Percentiles rank a stretch among this genome's conserved stretches.
These are phyloP conservation scores for Drosophila prolongata DNA, from an alignment of 2,888 invertebrate species.

Conservation along the genomic window DNA sequence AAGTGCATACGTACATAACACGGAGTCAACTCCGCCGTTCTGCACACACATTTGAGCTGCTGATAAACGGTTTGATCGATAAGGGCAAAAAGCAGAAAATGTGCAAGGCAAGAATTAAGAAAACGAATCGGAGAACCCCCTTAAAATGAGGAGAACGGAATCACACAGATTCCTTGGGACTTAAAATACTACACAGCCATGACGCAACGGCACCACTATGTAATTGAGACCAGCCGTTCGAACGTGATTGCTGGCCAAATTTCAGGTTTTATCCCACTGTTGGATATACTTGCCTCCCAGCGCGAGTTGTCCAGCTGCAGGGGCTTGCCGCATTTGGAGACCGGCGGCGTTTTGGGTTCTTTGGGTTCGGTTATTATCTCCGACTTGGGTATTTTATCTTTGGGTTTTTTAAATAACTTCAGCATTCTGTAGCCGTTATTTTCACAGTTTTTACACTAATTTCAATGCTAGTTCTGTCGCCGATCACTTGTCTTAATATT, in stretches of 20 bases:
- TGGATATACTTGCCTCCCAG: constrained; percentile 83
- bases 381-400: constrained; percentile 81
- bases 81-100: constrained; percentile 10
- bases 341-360: constrained; percentile 69
- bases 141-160: neutral
- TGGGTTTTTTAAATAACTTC: constrained; percentile 78
- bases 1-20: neutral
- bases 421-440: constrained; percentile 63
- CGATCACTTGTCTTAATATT: constrained; percentile 9
- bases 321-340: constrained; percentile 82
- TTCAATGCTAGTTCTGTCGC: constrained; percentile 1
- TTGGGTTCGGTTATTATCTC: constrained; percentile 82
- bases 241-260: constrained; percentile 28
- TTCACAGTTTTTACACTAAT: constrained; percentile 11
- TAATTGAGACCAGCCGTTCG: neutral
- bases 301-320: constrained; percentile 82
- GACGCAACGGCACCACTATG: constrained; percentile 26
- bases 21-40: constrained; percentile 3
- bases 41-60: constrained; percentile 20
- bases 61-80: constrained; percentile 24
- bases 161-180: constrained; percentile 10
- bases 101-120: constrained; percentile 3
- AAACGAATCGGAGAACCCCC: constrained; percentile 2
- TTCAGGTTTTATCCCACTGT: constrained; percentile 12
- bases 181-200: constrained; percentile 9